Conservation (phyloP, 1,140 invertebrate genomes). For the Papilio aristodemus region DNA sequence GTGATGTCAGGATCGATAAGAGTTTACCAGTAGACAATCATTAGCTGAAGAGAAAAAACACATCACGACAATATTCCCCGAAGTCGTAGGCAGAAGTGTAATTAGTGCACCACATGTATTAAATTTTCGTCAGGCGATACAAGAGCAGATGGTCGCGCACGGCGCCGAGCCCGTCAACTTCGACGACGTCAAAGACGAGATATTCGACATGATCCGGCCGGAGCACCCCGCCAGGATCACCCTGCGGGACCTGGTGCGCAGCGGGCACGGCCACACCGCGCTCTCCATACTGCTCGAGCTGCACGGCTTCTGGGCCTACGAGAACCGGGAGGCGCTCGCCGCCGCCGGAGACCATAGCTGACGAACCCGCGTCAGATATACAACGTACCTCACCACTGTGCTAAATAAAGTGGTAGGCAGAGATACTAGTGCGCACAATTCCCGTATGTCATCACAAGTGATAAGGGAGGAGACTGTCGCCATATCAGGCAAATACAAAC, state of each 20-base stretch:
- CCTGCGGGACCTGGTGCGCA: constrained; percentile 89
- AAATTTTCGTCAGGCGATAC: constrained; percentile 85
- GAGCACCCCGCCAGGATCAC: constrained; percentile 92
- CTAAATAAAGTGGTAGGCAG: too few relatives aligned
- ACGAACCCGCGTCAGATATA: constrained; percentile 36
- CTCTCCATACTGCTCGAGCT: constrained; percentile 97
- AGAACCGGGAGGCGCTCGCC: constrained; percentile 91
- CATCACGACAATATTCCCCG: too few relatives aligned
- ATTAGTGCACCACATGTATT: too few relatives aligned
- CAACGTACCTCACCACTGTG: background rate
- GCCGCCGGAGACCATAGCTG: constrained; percentile 79
- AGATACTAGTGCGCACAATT: too few relatives aligned
- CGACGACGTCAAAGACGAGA: constrained; percentile 97
- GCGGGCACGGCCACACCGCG: constrained; percentile 96
- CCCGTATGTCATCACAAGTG: too few relatives aligned
- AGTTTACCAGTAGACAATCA: too few relatives aligned
- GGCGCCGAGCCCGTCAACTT: constrained; percentile 93
- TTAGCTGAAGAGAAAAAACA: too few relatives aligned
- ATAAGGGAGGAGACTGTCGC: too few relatives aligned
- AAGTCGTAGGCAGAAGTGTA: too few relatives aligned
- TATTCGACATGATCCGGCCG: constrained; percentile 98
- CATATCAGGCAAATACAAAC: too few relatives aligned
- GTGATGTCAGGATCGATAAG: too few relatives aligned
- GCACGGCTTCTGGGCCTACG: constrained; percentile 98
- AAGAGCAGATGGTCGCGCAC: constrained; percentile 92